Base-by-base conservation (phyloP, 2,888 invertebrate species). In the Cistogaster globosa region DNA sequence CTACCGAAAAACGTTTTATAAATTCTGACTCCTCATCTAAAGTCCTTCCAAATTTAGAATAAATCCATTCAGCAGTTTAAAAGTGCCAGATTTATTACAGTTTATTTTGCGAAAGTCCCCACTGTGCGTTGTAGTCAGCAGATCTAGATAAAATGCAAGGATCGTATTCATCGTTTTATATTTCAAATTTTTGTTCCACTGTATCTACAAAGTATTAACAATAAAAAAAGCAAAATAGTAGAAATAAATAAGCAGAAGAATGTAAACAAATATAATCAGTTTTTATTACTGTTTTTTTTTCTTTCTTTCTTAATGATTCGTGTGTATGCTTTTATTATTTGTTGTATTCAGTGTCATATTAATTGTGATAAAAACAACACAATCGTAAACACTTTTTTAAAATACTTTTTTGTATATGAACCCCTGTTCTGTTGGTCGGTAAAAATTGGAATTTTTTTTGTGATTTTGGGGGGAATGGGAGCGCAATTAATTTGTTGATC, bases 301-400 rank as follows among this genome's bases (percentile, higher is more conserved):
- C 12, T 42, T 32, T 32, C 8, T 8, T 7, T 4, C 63, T 69
- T 42, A 68, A 60, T 32, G 58, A 65, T 48, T n/a, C 62, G 67
- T 83, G 20, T 60, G 38, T 79, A 45, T 60, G 16, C 22, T 42
- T 77, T 69, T 67, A 51, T 57, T 74, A 26, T 63, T 75, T 75
- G 51, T 62, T 74, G 53, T 69, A 75, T 85, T 84, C 84, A 84
- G 62, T 78, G 85, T 85, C 81, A 82, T 75, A 85, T 84, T 84
- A 84, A 84, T 84, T 77, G 81, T 69, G 81, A 84, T 81, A 84
- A 71, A 84, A 72, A 57, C 51, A 45, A 60, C 55, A 74, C 55
- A 45, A 7, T 42, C 60, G 58, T 63, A 80, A 16, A 65, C 38
- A 58, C 42, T 51, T 71, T 38, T 32, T 45, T 6, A 32, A 62